These are phyloP conservation scores for Drosophila novamexicana DNA, from an alignment of 1,140 invertebrate genomes.

Conservation along the genomic window DNA sequence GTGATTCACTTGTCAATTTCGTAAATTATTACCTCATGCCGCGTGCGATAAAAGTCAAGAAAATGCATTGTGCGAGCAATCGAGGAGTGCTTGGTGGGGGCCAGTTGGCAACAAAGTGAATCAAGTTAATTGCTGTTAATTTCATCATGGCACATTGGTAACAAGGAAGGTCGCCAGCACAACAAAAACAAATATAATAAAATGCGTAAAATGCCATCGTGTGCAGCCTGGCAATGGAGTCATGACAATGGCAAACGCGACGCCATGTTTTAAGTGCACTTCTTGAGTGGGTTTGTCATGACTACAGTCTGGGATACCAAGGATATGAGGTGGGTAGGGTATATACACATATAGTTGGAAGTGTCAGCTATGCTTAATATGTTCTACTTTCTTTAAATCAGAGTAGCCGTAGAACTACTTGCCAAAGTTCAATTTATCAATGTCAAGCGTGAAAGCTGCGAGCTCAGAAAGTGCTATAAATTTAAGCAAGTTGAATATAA, in stretches of 20 bases:
- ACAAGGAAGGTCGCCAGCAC: slow-evolving; percentile 65
- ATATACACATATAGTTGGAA: background rate
- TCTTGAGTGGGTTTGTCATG: slow-evolving; percentile 19
- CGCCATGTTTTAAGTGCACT: slow-evolving; percentile 36
- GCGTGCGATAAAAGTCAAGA: slow-evolving; percentile 41
- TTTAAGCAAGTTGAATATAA: slow-evolving; percentile 11
- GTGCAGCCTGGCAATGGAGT: slow-evolving; percentile 26
- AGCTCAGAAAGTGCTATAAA: slow-evolving; percentile 13
- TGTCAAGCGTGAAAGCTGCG: slow-evolving; percentile 15
- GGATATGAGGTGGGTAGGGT: background rate
- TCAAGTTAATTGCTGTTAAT: slow-evolving; percentile 81
- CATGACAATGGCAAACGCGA: slow-evolving; percentile 49
- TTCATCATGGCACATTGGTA: slow-evolving; percentile 75
- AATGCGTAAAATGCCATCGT: slow-evolving; percentile 72
- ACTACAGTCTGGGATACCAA: background rate
- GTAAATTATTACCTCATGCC: slow-evolving; percentile 76
- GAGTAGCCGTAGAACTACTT: slow-evolving; percentile 11
- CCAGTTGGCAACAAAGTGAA: slow-evolving; percentile 64
- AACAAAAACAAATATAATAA: slow-evolving; percentile 59
- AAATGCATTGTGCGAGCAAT: slow-evolving; percentile 48
- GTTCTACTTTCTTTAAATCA: slow-evolving; percentile 18
- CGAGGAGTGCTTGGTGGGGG: background rate
- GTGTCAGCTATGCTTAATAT: slow-evolving; percentile 4
- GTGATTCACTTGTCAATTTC: slow-evolving; percentile 79
- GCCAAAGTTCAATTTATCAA: slow-evolving; percentile 36